Base-by-base conservation (phyloP, 1,140 invertebrate genomes). In the Chionoecetes opilio region DNA sequence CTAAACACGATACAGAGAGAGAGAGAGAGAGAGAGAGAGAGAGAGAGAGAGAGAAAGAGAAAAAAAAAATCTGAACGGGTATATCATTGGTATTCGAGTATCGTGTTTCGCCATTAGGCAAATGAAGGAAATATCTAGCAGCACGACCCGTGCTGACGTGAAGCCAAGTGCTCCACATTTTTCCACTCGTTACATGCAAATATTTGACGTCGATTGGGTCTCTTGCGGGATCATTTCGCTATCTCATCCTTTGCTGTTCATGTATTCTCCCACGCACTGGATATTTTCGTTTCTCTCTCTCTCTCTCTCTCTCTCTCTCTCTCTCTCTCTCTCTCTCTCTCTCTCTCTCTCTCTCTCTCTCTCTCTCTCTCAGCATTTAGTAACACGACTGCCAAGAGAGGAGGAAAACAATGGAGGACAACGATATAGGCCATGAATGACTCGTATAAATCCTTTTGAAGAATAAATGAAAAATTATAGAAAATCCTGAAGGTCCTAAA, bases 11-110 rank as follows among this genome's bases (percentile, higher is more conserved):
- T 17, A 75, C 21, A 75, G 63, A 75, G 63, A 75, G 63, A 75
- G 63, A 75, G 63, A 75, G 63, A 75, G 63, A 75, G 63, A 75
- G 63, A 75, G 63, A 75, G 63, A 75, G 63, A 75, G 63, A 75
- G 63, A 75, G 63, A 75, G 63, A 75, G 63, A 75, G 63, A 75
- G 63, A 75, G 63, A 75, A 26, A 75, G 63, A 75, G 63, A 75
- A 8, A 75, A 0, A 75, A 26, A 75, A 75, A 75, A 75, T 75
- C 6, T 75, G 63, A 75, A 75, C 63, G 63, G 6, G 63, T 75
- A 75, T 8, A 26, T 8, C 63, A 75, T 75, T 75, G 63, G 21
- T n/a, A 75, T 75, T 75, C 63, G 63, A 26, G n/a, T 75, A 75
- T 75, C n/a, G 63, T 75, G 21, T 75, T 21, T 75, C 63, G 63